These are phyloP conservation scores for Pocota personata DNA, from an alignment of 2,888 invertebrate species.

Conservation along the genomic window DNA sequence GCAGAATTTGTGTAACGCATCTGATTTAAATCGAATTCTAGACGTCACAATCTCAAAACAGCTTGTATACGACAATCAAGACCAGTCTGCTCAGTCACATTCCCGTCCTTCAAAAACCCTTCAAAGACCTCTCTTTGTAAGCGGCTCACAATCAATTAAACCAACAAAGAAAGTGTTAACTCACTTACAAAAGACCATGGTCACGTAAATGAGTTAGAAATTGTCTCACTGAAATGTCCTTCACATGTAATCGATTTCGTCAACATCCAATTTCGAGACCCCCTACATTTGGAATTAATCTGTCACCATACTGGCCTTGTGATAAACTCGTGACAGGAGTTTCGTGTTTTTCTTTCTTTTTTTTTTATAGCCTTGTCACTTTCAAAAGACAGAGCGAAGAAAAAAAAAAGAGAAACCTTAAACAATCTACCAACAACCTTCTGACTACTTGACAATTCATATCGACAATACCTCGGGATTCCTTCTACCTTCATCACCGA, in stretches of 20 bases:
- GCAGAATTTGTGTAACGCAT: too few relatives aligned
- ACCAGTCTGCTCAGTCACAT: neutral
- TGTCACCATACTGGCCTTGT: constrained; percentile 45
- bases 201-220: constrained; percentile 2
- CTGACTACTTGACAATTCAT: constrained; percentile 50
- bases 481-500: neutral
- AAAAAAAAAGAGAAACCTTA: neutral
- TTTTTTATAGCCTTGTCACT: neutral
- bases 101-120: neutral
- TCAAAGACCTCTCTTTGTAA: neutral
- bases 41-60: neutral
- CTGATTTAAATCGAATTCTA: too few relatives aligned
- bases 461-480: constrained; percentile 36
- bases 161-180: constrained; percentile 36
- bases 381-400: neutral
- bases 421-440: constrained; percentile 48
- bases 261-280: constrained; percentile 31
- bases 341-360: neutral
- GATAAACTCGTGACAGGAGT: constrained; percentile 61
- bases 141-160: constrained; percentile 5
- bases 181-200: constrained; percentile 32
- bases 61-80: neutral
- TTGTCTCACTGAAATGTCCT: constrained; percentile 2
- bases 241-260: constrained; percentile 53
- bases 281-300: constrained; percentile 48